Evolutionary conservation across 2,113 vertebrate species (phyloP), one percentile per base, ranked within the genome.

Genomic region (Arizona elegans): DNA sequence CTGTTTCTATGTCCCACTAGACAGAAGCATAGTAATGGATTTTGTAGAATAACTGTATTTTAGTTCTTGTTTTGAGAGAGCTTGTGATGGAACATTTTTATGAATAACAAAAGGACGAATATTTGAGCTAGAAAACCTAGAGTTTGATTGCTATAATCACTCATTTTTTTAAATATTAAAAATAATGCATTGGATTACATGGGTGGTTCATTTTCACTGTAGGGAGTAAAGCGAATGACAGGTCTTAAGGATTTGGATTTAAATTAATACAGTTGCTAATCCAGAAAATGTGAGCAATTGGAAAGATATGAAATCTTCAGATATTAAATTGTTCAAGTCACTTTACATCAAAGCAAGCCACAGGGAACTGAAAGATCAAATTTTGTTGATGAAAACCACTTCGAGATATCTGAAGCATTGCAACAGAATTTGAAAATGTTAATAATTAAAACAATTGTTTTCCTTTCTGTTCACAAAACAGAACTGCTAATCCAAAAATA

Each of bases 241-340:
- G 59, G 70, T 29, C 92, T 90, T 23, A 59, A 53, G 43, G 88
- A 92, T 86, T 47, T 89, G 38, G 55, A 26, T n/a, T 62, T 58
- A 86, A 86, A 93, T 86, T 86, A 86, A 92, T 58, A 86, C 59
- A 86, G 75, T 43, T 93, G 53, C 58, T 92, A 56, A 92, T 90
- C 47, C 55, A 90, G 43, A 93, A 93, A 90, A 59, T 93, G 70
- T 38, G 54, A 75, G 75, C 88, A 93, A 90, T 93, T 53, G 75
- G n/a, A n/a, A 93, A 86, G 47, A 59, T 81, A 86, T 87, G 92
- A 86, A 90, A 90, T 43, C 75, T 90, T 88, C 47, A 90, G 47
- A 38, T 93, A 93, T 90, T 86, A 92, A 92, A 92, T 90, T 92
- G 89, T 90, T 92, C 88, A 92, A 38, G 26, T 24, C 75, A 90